Conservation (phyloP, 1,140 invertebrate genomes). For the Marisa cornuarietis region DNA sequence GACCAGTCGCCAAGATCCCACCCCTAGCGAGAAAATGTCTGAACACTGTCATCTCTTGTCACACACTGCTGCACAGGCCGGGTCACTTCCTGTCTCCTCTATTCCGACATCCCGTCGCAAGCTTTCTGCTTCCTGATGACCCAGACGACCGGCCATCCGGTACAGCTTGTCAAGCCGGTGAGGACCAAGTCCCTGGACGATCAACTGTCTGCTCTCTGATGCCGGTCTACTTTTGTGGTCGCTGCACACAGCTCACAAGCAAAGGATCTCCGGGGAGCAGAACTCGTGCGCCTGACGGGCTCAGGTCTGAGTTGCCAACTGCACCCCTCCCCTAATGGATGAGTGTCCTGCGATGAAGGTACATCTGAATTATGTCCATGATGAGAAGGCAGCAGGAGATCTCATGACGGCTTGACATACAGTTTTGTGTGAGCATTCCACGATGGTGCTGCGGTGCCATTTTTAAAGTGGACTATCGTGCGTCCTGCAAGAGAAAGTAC, state of each 20-base stretch:
- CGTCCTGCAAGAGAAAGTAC: slow-evolving; percentile 50
- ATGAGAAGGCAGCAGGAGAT: background rate
- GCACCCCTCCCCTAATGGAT: background rate
- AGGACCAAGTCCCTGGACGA: too few species aligned
- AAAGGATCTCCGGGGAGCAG: background rate
- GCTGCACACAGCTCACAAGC: background rate
- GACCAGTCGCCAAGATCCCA: too few species aligned
- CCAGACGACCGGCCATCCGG: too few species aligned
- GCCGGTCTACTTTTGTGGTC: background rate
- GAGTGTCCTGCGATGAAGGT: background rate
- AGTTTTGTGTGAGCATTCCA: slow-evolving; percentile 39
- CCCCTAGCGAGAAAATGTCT: too few species aligned
- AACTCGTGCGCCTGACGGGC: background rate
- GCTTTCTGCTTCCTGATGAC: too few species aligned
- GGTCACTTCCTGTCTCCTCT: too few species aligned
- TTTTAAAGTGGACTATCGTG: slow-evolving; percentile 60
- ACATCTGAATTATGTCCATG: background rate
- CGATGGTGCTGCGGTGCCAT: slow-evolving; percentile 38
- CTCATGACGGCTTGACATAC: slow-evolving; percentile 38
- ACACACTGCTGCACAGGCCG: too few species aligned
- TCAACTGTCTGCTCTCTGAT: background rate
- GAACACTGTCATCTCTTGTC: too few species aligned
- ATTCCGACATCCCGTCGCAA: too few species aligned
- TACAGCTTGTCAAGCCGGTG: too few species aligned
- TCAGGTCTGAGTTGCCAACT: background rate